phyloP scores from a whole-genome alignment of 2,797 vertebrate genomes.

The Sebastes matsubarae region DNA sequence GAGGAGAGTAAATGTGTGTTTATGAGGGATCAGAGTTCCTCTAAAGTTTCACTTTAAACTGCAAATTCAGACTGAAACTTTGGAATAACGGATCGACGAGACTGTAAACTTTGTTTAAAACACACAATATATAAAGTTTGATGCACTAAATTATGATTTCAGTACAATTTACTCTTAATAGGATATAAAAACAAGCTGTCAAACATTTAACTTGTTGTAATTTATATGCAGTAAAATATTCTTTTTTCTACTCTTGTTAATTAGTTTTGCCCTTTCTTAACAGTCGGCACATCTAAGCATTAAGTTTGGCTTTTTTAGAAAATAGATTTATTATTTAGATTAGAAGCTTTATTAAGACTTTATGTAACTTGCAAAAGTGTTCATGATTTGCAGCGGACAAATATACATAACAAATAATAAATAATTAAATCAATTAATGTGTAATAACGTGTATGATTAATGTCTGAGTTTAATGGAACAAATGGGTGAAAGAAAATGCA shows the following conservation, averaged over 20 bases:
- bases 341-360: neutral
- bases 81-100: neutral
- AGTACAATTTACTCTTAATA: neutral
- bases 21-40: slow-evolving; percentile 9
- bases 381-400: neutral
- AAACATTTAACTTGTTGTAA: neutral
- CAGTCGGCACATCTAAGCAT: neutral
- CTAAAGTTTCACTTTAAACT: slow-evolving; percentile 11
- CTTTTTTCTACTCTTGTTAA: neutral
- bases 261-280: neutral
- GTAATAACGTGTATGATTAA: neutral
- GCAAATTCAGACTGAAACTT: neutral
- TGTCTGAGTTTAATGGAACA: neutral
- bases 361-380: neutral
- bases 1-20: slow-evolving; percentile 37
- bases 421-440: neutral
- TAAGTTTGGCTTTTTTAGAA: neutral
- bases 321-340: neutral
- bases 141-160: neutral
- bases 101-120: neutral
- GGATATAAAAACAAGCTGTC: neutral
- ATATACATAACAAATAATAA: neutral
- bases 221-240: neutral
- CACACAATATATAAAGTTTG: neutral
- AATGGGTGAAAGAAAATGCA: neutral